Evolutionary conservation across 2,113 vertebrate genomes (phyloP), one percentile per base, ranked within the genome.

Genomic region (Prolemur simus): DNA sequence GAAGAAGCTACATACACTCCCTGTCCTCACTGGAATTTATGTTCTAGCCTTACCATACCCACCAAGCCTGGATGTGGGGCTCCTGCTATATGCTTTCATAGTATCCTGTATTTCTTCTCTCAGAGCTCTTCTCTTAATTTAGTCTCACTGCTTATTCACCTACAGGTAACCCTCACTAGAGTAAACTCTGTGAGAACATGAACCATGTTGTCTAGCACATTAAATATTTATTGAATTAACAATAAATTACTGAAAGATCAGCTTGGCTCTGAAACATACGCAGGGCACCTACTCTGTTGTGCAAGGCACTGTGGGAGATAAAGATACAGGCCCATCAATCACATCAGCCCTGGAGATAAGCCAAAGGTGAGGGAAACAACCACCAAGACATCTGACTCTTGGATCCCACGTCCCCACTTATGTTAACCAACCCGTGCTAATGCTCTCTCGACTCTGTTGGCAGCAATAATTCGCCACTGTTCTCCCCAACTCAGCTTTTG

Each of bases 201-300:
- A 87, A 82, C 68, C 66, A 63, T 8, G 29, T 56, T 88, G 34
- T 54, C 58, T 74, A 37, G 25, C 23, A 85, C 56, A 88, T 80
- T 74, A 93, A 78, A n/a, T 87, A 66, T 66, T n/a, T 94, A 39
- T 76, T 87, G 77, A 91, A 80, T 74, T 66, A 95, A 78, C 54
- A 56, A 56, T 56, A 87, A 92, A 92, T 71, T 54, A 74, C 32
- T 87, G 69, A 58, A 89, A 94, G 27, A 32, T 83, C 25, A 3
- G 34, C 49, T 73, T 37, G 63, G 58, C 58, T 89, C 73, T 92
- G 80, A 94, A 89, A 63, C 60, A 93, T 5, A 63, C 23, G 14
- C 47, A 74, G 82, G 32, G 25, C 20, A 45, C 23, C 45, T 20
- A 77, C 21, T 85, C 56, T 83, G 74, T 37, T 78, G 73, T 77